Evolutionary conservation across 2,113 vertebrate genomes (phyloP).

Genomic region (Chloropsis hardwickii): DNA sequence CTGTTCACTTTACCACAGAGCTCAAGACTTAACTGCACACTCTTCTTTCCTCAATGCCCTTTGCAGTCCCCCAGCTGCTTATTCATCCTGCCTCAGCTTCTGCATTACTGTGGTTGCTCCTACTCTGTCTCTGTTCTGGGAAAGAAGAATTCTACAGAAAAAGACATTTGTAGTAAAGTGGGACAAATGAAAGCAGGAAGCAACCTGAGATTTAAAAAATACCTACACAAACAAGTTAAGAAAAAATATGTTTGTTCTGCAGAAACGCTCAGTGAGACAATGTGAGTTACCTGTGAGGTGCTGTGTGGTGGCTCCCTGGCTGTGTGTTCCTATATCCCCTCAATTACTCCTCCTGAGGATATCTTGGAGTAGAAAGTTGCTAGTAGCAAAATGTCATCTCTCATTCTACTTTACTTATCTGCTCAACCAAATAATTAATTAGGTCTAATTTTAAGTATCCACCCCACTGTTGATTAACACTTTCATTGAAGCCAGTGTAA

Average conservation of each 20-base stretch:
- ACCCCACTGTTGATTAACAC: neutral
- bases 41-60: neutral
- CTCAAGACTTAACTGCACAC: neutral
- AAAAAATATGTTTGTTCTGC: neutral
- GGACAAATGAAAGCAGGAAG: neutral
- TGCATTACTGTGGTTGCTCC: neutral
- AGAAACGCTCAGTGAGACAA: neutral
- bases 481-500: neutral
- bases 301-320: neutral
- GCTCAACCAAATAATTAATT: neutral
- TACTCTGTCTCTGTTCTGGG: neutral
- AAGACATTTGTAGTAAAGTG: neutral
- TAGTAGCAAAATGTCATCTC: neutral
- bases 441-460: neutral
- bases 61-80: neutral
- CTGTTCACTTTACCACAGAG: neutral
- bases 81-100: neutral
- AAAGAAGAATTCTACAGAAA: conserved; percentile 2
- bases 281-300: neutral
- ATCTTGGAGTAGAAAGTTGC: neutral
- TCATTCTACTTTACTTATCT: neutral
- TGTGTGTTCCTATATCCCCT: neutral
- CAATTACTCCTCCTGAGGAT: neutral
- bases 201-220: neutral
- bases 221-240: neutral